A percentile compares a stretch with the other conserved stretches of the same genome.
phyloP scores from a whole-genome alignment of 2,888 invertebrate genomes.

The Syrista parreyssii region DNA sequence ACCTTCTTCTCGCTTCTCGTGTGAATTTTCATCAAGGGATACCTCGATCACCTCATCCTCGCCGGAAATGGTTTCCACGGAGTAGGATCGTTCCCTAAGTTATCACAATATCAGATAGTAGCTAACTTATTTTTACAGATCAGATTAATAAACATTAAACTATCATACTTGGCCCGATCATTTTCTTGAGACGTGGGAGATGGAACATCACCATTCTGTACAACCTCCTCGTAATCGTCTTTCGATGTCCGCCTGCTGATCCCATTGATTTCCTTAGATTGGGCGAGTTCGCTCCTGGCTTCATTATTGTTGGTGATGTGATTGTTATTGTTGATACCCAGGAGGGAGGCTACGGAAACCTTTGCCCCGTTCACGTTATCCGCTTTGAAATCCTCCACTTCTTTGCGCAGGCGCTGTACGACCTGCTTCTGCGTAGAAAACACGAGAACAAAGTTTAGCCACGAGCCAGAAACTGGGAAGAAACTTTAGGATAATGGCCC shows the following conservation, averaged over 20 bases:
- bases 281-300: constrained; percentile 28
- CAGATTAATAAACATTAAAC: neutral
- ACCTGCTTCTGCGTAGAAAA: constrained; percentile 68
- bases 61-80: constrained; percentile 52
- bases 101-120: constrained; percentile 1
- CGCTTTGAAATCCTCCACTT: constrained; percentile 69
- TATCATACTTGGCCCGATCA: constrained; percentile 45
- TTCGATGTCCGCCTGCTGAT: constrained; percentile 44
- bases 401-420: constrained; percentile 70
- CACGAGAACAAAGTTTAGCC: constrained; percentile 34
- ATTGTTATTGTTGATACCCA: constrained; percentile 57
- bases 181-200: constrained; percentile 33
- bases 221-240: constrained; percentile 54
- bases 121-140: neutral
- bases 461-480: neutral
- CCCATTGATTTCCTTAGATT: constrained; percentile 37
- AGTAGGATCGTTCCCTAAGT: constrained; percentile 45
- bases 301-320: constrained; percentile 51
- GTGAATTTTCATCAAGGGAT: constrained; percentile 45
- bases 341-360: constrained; percentile 53
- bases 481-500: too few species aligned
- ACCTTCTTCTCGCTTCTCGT: constrained; percentile 35
- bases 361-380: constrained; percentile 54
- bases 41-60: constrained; percentile 56
- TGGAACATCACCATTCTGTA: constrained; percentile 51